Percentiles rank a stretch among this genome's conserved stretches.
Conservation (phyloP, 2,113 vertebrate species). For the Rhinogobius similis region DNA sequence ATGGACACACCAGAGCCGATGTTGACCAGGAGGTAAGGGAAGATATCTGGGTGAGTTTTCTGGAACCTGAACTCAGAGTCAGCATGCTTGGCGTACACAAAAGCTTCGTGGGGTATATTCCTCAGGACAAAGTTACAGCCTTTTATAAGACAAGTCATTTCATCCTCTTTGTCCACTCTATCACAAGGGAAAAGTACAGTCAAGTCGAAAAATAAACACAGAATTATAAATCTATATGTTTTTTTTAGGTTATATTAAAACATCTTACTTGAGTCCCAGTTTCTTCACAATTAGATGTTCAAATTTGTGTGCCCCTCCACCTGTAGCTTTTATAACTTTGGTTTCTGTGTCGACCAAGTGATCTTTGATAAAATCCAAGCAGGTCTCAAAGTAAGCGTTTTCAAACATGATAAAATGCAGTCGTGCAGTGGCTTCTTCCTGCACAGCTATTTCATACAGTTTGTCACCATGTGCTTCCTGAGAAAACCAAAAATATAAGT, state of each 20-base stretch:
- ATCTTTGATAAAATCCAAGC: slow-evolving; percentile 96
- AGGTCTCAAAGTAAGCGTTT: slow-evolving; percentile 96
- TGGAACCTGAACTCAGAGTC: slow-evolving; percentile 95
- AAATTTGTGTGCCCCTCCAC: slow-evolving; percentile 97
- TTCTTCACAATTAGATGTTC: slow-evolving; percentile 97
- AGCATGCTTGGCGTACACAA: slow-evolving; percentile 88
- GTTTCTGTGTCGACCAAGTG: slow-evolving; percentile 97
- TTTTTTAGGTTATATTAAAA: neutral
- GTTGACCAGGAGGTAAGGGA: slow-evolving; percentile 94
- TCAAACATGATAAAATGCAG: slow-evolving; percentile 99
- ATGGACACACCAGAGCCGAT: slow-evolving; percentile 96
- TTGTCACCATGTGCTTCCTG: slow-evolving; percentile 87
- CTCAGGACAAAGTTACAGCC: slow-evolving; percentile 96
- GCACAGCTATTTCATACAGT: slow-evolving; percentile 93
- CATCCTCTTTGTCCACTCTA: slow-evolving; percentile 96
- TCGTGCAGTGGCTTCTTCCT: slow-evolving; percentile 93
- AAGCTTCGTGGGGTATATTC: slow-evolving; percentile 96
- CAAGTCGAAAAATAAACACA: neutral
- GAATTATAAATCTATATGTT: neutral
- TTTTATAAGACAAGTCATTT: slow-evolving; percentile 96
- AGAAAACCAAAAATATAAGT: neutral
- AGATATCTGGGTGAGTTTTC: slow-evolving; percentile 92
- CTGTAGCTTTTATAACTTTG: slow-evolving; percentile 97
- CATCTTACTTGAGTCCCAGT: slow-evolving; percentile 40
- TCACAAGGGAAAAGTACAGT: slow-evolving; percentile 4